phyloP scores from a whole-genome alignment of 2,888 invertebrate species.

The Ectropis crepuscularia region DNA sequence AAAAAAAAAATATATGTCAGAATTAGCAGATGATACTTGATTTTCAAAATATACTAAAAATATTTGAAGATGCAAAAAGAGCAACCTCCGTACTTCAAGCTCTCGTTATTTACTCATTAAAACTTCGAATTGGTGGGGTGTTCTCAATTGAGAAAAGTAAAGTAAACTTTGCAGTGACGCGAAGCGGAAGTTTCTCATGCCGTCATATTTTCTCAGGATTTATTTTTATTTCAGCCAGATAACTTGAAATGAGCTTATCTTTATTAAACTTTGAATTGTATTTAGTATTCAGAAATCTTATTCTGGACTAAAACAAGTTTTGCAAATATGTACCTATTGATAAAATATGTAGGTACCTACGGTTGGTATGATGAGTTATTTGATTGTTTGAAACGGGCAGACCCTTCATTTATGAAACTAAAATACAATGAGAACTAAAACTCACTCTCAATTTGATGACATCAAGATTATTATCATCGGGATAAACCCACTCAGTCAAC shows the following conservation, averaged over 20 bases:
- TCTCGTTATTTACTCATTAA: constrained; percentile 81
- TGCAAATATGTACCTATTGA: not conserved
- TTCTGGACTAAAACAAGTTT: not conserved
- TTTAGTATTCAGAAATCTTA: not conserved
- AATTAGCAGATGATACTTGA: too few species aligned
- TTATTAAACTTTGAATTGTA: not conserved
- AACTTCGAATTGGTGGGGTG: constrained; percentile 73
- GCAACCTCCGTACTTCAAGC: constrained; percentile 63
- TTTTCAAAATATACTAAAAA: constrained; percentile 1
- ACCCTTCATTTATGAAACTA: too few species aligned
- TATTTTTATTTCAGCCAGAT: constrained; percentile 39
- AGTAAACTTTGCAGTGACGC: constrained; percentile 68
- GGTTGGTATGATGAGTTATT: not conserved
- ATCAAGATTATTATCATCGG: too few species aligned
- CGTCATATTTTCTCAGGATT: constrained; percentile 42
- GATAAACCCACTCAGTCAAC: too few species aligned
- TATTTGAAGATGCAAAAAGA: constrained; percentile 58
- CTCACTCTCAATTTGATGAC: too few species aligned
- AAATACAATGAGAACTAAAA: too few species aligned
- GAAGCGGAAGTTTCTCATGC: constrained; percentile 49
- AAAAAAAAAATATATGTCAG: too few species aligned
- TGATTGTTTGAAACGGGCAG: too few species aligned
- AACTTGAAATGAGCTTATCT: constrained; percentile 21
- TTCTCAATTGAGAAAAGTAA: constrained; percentile 60
- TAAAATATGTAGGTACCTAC: not conserved